Base-by-base conservation (phyloP, 1,140 invertebrate genomes). In the Neotoxoptera formosana region DNA sequence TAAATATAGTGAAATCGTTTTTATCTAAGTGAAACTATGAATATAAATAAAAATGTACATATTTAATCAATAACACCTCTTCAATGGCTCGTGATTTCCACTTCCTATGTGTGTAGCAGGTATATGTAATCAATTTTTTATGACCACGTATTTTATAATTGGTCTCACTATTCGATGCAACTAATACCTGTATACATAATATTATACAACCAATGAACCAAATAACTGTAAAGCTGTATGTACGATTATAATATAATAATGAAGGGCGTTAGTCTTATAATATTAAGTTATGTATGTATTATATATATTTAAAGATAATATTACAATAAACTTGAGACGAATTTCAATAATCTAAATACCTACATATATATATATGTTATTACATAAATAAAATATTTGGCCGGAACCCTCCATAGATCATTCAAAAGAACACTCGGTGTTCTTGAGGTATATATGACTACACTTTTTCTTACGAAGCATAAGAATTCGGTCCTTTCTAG, bases 401-500 rank as follows among this genome's bases (percentile, higher is more conserved):
- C 30, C 14, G 60, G 17, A 76, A 17, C 14, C 4, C 30, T n/a
- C 6, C 3, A 34, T 7, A 76, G 14, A 76, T 4, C 14, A 34
- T 76, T 76, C 14, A 9, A 76, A 76, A 14, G 30, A 76, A 76
- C n/a, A 34, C 60, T 76, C 0, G 30, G 0, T 76, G 17, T 84
- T 84, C 45, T 84, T 14, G 21, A 14, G 83, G 21, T 53, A 48
- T 48, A 23, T 86, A 47, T 3, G 9, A 30, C 4, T 56, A 45
- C 23, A 41, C 23, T 7, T 89, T 36, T 51, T 53, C 48, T 51
- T 21, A 53, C n/a, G n/a, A 53, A 36, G 48, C 36, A 21, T 51
- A 30, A 67, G 60, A 87, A 87, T 88, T 88, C 86, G 30, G 9
- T 36, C 36, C 1, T 89, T 89, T 89, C 48, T 89, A 56, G 88